Base-by-base conservation (phyloP, 2,888 invertebrate species). In the Imbricaverruca yamaguchii region DNA sequence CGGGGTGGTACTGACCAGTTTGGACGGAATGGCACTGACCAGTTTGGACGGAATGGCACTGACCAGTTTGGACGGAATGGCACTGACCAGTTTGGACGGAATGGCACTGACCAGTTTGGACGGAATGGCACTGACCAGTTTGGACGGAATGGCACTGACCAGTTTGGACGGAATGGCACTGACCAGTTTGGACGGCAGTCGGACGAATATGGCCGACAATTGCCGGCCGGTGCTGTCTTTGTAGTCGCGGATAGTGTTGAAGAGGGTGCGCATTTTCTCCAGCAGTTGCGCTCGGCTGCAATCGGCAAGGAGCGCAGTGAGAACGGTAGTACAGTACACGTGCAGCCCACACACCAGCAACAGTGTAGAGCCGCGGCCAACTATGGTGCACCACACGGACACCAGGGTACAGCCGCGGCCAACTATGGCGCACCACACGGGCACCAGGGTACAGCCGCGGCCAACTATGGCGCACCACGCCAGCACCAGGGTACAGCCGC, bases 131-230 rank as follows among this genome's bases (percentile, higher is more conserved):
- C 39, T 39, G 39, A 39, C 39, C 39, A 39, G 39, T 39, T 39
- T 39, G 39, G 39, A 39, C 39, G 39, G 39, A 4, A 4, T 39
- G 25, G 13, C 56, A 84, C 89, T 88, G 87, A 91, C 92, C 86
- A 88, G 91, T 39, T 39, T 39, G 39, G 39, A 39, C 39, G 39
- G 39, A 4, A 4, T 4, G 39, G 39, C 39, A 39, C 39, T 39
- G 39, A 39, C 39, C 39, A 39, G 39, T 90, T 95, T 96, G 80
- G 94, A 94, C 0, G 98, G 98, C 79, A 99, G 89, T 87, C 96
- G 96, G 90, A 95, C 93, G 88, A 99, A 98, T 83, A 97, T 96
- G 39, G 93, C 88, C 0, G 97, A 95, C n/a, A 98, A 89, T 86
- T 95, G 94, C n/a, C 98, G 91, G 21, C 92, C 92, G 85, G 93